phyloP scores from a whole-genome alignment of 2,888 invertebrate genomes.

The Drosophila mimetica region DNA sequence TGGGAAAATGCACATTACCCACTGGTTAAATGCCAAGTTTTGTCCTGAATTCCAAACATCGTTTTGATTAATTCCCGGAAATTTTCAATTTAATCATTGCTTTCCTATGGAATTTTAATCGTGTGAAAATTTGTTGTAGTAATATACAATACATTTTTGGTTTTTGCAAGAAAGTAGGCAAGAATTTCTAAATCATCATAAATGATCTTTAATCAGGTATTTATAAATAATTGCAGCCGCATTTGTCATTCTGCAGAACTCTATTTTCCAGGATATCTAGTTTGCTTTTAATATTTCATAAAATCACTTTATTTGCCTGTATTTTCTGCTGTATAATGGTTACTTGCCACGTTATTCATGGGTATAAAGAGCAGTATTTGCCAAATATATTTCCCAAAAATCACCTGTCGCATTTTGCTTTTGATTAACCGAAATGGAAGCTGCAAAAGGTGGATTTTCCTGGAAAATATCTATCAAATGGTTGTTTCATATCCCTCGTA shows the following conservation, averaged over 20 bases:
- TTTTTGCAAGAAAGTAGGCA: conserved; percentile 2
- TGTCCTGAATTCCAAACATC: no score
- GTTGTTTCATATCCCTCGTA: neutral
- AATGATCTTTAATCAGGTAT: no score
- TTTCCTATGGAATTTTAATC: neutral
- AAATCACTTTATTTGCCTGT: no score
- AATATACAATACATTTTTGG: neutral
- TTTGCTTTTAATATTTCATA: no score
- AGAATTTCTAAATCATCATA: no score
- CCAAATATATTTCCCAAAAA: neutral
- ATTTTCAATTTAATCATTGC: no score
- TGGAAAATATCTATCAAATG: neutral
- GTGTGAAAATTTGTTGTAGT: neutral
- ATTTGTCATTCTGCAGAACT: no score
- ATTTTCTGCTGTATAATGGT: no score
- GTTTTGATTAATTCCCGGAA: no score
- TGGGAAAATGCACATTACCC: neutral
- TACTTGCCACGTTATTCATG: no score
- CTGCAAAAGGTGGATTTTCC: neutral
- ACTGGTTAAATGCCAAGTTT: neutral
- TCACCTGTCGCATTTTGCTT: neutral
- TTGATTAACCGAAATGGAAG: neutral
- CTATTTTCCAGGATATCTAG: no score
- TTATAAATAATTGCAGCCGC: no score
- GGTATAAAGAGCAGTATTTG: neutral